Conservation (phyloP, 1,140 invertebrate species). For the Pogonomyrmex californicus region DNA sequence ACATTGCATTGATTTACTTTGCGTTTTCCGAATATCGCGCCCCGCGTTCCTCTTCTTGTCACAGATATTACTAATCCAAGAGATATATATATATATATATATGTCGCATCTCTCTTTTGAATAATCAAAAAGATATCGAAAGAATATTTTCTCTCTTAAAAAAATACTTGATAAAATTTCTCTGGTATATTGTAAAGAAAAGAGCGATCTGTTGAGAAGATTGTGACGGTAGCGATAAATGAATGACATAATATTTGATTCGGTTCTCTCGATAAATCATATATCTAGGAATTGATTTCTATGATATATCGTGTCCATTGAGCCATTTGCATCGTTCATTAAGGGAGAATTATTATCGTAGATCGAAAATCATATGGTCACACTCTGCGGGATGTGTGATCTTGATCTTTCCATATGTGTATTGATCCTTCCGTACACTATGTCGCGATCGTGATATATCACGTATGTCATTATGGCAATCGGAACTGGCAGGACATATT, state of each 20-base stretch:
- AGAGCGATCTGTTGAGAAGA: not conserved
- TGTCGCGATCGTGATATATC: slow-evolving; percentile 41
- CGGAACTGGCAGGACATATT: slow-evolving; percentile 45
- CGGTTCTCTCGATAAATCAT: not conserved
- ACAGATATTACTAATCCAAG: not conserved
- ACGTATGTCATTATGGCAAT: slow-evolving; percentile 28
- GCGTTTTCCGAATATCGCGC: slow-evolving; percentile 69
- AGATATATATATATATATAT: not conserved
- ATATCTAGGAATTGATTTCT: slow-evolving; percentile 16
- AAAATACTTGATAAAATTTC: not conserved
- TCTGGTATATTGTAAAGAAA: not conserved
- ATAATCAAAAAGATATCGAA: not conserved
- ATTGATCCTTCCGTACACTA: slow-evolving; percentile 25
- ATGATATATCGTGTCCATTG: not conserved
- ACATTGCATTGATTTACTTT: slow-evolving; percentile 68
- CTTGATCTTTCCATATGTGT: slow-evolving; percentile 28
- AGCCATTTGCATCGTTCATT: not conserved
- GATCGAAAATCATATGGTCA: not conserved
- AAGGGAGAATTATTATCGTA: slow-evolving; percentile 19
- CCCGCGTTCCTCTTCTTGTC: not conserved
- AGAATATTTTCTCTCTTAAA: not conserved
- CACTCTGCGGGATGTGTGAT: not conserved
- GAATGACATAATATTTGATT: not conserved
- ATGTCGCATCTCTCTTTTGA: not conserved
- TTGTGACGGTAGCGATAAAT: not conserved